These are phyloP conservation scores for Pitangus sulphuratus DNA, from an alignment of 2,797 vertebrate species.

Conservation along the genomic window DNA sequence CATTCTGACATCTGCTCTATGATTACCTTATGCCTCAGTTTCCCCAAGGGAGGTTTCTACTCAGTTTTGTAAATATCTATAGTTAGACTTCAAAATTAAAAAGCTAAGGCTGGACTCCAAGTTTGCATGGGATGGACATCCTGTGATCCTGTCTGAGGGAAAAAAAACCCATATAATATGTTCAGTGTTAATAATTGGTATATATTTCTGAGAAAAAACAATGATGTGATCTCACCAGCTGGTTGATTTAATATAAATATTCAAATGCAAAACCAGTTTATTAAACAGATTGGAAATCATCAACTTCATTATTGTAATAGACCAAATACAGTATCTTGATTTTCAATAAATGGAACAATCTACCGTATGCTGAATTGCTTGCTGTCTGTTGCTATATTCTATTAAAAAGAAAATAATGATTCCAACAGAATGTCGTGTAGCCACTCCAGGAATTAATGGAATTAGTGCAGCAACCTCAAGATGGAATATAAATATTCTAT, in stretches of 20 bases:
- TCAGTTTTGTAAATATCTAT: not conserved
- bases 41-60: not conserved
- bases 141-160: not conserved
- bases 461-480: slow-evolving; percentile 61
- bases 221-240: slow-evolving; percentile 73
- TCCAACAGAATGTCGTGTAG: slow-evolving; percentile 28
- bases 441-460: slow-evolving; percentile 65
- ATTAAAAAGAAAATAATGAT: slow-evolving; percentile 66
- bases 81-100: not conserved
- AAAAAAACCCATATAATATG: not conserved
- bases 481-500: slow-evolving; percentile 56
- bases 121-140: not conserved
- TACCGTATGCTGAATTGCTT: slow-evolving; percentile 63
- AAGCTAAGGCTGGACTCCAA: not conserved
- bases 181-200: slow-evolving; percentile 74
- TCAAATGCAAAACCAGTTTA: slow-evolving; percentile 76
- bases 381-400: slow-evolving; percentile 68
- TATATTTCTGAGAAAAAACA: slow-evolving; percentile 55
- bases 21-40: not conserved
- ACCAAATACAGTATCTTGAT: slow-evolving; percentile 73
- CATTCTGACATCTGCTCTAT: not conserved
- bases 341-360: slow-evolving; percentile 74
- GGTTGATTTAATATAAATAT: slow-evolving; percentile 81
- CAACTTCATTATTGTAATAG: slow-evolving; percentile 77
- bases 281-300: slow-evolving; percentile 80